Percentiles rank a stretch among this genome's conserved stretches.
phyloP scores from a whole-genome alignment of 2,113 vertebrate genomes.

The Protobothrops mucrosquamatus region DNA sequence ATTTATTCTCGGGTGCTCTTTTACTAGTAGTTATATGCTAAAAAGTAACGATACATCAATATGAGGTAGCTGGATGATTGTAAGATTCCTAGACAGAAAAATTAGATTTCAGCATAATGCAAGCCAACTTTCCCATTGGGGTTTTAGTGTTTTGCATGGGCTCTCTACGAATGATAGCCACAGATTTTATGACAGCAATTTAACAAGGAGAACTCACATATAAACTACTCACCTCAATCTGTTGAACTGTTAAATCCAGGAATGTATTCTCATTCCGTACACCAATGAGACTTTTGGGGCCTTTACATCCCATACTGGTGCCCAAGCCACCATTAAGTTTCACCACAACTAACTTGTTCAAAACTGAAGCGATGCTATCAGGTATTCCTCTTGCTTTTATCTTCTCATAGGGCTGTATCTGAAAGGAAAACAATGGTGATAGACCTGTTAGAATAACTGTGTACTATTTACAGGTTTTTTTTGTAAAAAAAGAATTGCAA shows the following conservation, averaged over 20 bases:
- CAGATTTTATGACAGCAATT: neutral
- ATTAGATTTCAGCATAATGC: neutral
- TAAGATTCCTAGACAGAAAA: neutral
- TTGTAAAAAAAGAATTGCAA: neutral
- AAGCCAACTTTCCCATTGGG: neutral
- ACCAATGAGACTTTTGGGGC: slow-evolving; percentile 95
- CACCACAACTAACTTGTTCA: slow-evolving; percentile 93
- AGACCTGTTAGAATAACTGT: neutral
- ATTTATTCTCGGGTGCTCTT: neutral
- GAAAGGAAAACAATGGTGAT: slow-evolving; percentile 24
- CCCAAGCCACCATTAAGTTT: slow-evolving; percentile 96
- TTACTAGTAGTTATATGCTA: neutral
- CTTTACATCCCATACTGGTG: slow-evolving; percentile 98
- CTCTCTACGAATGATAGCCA: neutral
- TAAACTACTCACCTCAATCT: slow-evolving; percentile 86
- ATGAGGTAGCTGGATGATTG: neutral
- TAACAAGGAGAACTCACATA: neutral
- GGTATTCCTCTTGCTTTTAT: slow-evolving; percentile 83
- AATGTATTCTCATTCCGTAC: slow-evolving; percentile 97
- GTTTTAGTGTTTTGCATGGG: neutral
- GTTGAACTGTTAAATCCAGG: slow-evolving; percentile 94
- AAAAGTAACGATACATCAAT: neutral
- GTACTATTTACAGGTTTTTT: neutral
- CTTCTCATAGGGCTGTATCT: slow-evolving; percentile 93
- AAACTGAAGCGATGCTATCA: slow-evolving; percentile 75